Percentiles rank a stretch among this genome's conserved stretches.
These are phyloP conservation scores for Hycleus cichorii DNA, from an alignment of 1,140 invertebrate genomes.

Conservation along the genomic window DNA sequence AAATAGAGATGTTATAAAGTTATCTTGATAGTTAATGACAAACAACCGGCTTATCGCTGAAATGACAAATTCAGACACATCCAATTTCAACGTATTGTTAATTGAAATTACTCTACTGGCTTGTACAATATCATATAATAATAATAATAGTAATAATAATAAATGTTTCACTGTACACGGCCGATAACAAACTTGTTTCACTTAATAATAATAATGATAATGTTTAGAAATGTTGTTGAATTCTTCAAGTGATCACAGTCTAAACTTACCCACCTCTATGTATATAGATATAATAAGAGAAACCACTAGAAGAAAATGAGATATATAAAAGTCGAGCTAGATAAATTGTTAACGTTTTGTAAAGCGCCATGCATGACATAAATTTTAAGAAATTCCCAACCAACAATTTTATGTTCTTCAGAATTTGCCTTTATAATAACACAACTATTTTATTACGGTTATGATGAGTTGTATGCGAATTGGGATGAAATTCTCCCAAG, in stretches of 20 bases:
- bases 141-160: too few relatives aligned
- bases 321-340: slow-evolving; percentile 31
- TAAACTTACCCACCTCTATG: background rate
- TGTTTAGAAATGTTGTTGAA: background rate
- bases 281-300: slow-evolving; percentile 8
- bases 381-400: slow-evolving; percentile 20
- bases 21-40: slow-evolving; percentile 12
- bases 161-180: slow-evolving; percentile 19
- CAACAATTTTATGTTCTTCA: slow-evolving; percentile 21
- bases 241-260: slow-evolving; percentile 17
- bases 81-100: slow-evolving; percentile 18
- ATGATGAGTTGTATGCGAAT: slow-evolving; percentile 4
- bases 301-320: slow-evolving; percentile 27
- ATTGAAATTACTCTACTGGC: slow-evolving; percentile 25
- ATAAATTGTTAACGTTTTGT: slow-evolving; percentile 32
- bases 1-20: slow-evolving; percentile 12
- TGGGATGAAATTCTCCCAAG: background rate
- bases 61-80: slow-evolving; percentile 23
- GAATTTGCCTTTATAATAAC: slow-evolving; percentile 11
- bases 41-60: slow-evolving; percentile 7
- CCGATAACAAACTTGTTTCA: slow-evolving; percentile 15
- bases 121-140: slow-evolving; percentile 11
- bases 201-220: background rate
- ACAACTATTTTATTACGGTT: slow-evolving; percentile 2
- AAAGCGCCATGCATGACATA: slow-evolving; percentile 24